These are phyloP conservation scores for Sinocyclocheilus anophthalmus DNA, from an alignment of 2,113 vertebrate species.

Conservation along the genomic window DNA sequence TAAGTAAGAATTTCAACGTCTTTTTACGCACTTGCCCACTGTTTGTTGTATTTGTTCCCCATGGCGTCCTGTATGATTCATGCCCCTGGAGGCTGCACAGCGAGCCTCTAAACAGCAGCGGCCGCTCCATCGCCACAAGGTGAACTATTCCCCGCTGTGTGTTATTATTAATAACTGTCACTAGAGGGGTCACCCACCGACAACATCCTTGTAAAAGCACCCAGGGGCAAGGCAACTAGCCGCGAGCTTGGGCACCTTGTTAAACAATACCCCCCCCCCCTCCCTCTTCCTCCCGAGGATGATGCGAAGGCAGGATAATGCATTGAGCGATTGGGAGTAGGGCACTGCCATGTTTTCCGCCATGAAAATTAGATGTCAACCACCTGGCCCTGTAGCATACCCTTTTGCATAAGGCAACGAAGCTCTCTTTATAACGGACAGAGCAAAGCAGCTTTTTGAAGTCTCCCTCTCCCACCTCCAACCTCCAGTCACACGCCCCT, in stretches of 20 bases:
- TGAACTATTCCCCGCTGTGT: slow-evolving; percentile 72
- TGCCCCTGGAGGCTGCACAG: slow-evolving; percentile 50
- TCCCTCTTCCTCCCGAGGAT: slow-evolving; percentile 57
- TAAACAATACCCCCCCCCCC: slow-evolving; percentile 69
- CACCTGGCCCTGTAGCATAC: slow-evolving; percentile 67
- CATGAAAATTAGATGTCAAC: slow-evolving; percentile 75
- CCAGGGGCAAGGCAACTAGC: slow-evolving; percentile 69
- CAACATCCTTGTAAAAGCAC: slow-evolving; percentile 74
- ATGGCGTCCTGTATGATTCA: slow-evolving; percentile 39
- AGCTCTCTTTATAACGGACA: slow-evolving; percentile 59
- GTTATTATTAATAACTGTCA: slow-evolving; percentile 81
- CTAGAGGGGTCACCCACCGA: slow-evolving; percentile 73
- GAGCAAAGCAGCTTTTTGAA: slow-evolving; percentile 51
- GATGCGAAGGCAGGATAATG: slow-evolving; percentile 74
- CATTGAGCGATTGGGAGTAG: slow-evolving; percentile 56
- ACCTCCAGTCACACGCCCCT: neutral
- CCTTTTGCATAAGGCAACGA: slow-evolving; percentile 60
- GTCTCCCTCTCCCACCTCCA: neutral
- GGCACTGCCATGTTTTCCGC: slow-evolving; percentile 55
- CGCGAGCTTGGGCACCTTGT: slow-evolving; percentile 69
- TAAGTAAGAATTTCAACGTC: neutral
- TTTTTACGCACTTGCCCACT: slow-evolving; percentile 21
- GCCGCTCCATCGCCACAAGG: slow-evolving; percentile 68
- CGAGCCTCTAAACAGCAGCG: slow-evolving; percentile 56
- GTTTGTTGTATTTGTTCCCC: slow-evolving; percentile 50